Base-by-base conservation (phyloP, 2,797 vertebrate genomes). In the Enteromius afrohamiltoni region DNA sequence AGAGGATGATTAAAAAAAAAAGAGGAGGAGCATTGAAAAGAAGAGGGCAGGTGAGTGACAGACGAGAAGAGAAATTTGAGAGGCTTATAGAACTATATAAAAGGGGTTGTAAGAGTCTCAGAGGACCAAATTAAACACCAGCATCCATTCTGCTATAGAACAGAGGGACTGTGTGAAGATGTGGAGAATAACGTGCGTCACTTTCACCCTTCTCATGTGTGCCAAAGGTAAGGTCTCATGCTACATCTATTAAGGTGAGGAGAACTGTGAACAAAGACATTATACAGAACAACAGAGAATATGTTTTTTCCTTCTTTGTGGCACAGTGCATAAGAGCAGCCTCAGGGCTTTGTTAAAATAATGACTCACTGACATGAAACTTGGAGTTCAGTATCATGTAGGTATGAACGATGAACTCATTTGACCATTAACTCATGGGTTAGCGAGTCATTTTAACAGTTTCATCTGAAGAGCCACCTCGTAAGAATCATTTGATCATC, bases 181-280 rank as follows among this genome's bases (percentile, higher is more conserved):
- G 87, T 69, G 80, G 75, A 80, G 31, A 60, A 14, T 64, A 65
- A 51, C n/a, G 7, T 65, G 64, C 68, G 13, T 58, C 16, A 5
- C 76, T 37, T 77, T 87, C 45, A 29, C 6, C 10, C 53, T 87
- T 17, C 26, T 77, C 76, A n/a, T 86, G 6, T 79, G 21, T 45
- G 16, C 77, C 3, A 60, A 67, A 83, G 87, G 87, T 88, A 86
- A 86, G 55, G 1, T 58, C 10, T 58, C 10, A 45, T n/a, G 5
- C 4, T 58, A 34, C 49, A 21, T 49, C 2, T 49, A 31, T 73
- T 31, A 51, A 19, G 11, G 16, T 0, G 26, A 3, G 14, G n/a
- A n/a, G n/a, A n/a, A n/a, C n/a, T n/a, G n/a, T n/a, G n/a, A n/a
- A n/a, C 14, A 31, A 51, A 71, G 23, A 29, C 3, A 49, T 29